Conservation (phyloP, 2,888 invertebrate genomes). For the Stenodema calcarata region DNA sequence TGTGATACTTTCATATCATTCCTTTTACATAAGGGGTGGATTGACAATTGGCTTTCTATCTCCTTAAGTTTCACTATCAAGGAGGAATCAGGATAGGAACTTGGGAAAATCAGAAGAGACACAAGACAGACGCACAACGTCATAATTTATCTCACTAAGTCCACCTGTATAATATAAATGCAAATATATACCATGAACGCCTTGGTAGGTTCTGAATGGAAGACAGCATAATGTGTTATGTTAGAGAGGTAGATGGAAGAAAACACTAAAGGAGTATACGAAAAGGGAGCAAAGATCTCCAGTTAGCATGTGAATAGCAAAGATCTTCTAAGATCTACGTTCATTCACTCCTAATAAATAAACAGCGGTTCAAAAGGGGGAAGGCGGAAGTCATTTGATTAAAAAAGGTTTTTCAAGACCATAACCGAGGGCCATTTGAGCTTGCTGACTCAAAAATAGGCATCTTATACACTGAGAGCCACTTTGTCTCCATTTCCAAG, state of each 20-base stretch:
- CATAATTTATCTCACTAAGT: no score
- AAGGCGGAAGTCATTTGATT: neutral
- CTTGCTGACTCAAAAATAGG: neutral
- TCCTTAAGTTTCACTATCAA: no score
- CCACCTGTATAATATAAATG: no score
- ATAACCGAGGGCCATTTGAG: neutral
- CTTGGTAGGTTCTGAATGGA: neutral
- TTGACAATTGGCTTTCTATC: no score
- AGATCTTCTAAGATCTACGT: neutral
- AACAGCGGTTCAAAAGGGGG: neutral
- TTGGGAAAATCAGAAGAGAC: no score
- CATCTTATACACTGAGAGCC: neutral
- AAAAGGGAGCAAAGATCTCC: neutral
- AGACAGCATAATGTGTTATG: neutral
- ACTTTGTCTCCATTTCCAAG: neutral
- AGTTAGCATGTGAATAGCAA: neutral
- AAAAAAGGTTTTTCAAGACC: neutral
- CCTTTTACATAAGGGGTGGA: no score
- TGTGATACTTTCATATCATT: no score
- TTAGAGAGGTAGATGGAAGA: neutral
- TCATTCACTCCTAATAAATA: neutral
- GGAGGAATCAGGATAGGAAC: no score
- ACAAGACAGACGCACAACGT: no score
- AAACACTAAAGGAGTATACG: neutral
- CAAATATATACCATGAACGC: no score